phyloP scores from a whole-genome alignment of 2,113 vertebrate species.

The Malaclemys terrapin region DNA sequence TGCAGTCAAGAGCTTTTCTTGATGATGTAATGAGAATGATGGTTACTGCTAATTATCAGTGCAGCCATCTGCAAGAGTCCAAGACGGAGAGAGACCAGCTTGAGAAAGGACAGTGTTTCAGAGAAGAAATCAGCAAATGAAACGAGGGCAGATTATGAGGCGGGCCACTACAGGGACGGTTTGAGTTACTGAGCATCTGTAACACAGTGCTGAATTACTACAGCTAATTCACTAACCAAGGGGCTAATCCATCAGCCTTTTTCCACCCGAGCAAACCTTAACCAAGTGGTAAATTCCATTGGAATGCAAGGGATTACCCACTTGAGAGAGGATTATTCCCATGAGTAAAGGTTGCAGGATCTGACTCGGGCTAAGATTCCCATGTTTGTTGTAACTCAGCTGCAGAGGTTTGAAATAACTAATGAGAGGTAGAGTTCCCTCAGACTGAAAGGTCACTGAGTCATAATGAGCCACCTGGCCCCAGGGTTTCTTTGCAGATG shows the following conservation, averaged over 20 bases:
- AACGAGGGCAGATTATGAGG: background rate
- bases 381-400: slow-evolving; percentile 7
- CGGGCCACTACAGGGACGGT: background rate
- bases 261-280: background rate
- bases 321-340: background rate
- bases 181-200: background rate
- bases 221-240: background rate
- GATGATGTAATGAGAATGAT: background rate
- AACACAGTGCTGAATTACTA: background rate
- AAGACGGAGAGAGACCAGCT: background rate
- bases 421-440: background rate
- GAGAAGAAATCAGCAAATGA: background rate
- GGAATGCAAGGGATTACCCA: background rate
- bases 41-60: background rate
- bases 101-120: fast-evolving
- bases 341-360: background rate
- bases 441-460: slow-evolving; percentile 13
- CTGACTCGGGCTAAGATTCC: background rate
- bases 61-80: background rate
- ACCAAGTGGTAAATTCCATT: background rate
- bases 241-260: background rate
- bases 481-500: background rate
- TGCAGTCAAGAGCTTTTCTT: background rate
- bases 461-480: slow-evolving; percentile 7
- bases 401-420: slow-evolving; percentile 23